Percentiles rank a stretch among this genome's conserved stretches.
These are phyloP conservation scores for Erythrocercus mccallii DNA, from an alignment of 2,113 vertebrate species.

Conservation along the genomic window DNA sequence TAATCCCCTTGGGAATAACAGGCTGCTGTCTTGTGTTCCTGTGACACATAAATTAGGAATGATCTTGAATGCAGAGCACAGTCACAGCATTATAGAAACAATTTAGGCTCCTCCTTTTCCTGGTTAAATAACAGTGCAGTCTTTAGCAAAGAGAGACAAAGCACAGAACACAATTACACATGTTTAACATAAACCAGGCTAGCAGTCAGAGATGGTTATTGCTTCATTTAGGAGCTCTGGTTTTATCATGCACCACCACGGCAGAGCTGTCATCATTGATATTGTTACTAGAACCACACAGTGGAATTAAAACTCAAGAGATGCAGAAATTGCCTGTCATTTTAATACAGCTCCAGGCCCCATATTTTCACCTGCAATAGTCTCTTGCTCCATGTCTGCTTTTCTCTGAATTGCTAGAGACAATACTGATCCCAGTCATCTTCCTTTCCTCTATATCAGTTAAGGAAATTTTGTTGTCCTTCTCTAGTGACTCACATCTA, in stretches of 20 bases:
- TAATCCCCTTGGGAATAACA: conserved; percentile 20
- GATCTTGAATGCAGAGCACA: conserved; percentile 22
- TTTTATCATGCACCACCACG: background rate
- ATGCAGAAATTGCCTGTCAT: conserved; percentile 6
- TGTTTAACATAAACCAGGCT: background rate
- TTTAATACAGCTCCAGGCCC: background rate
- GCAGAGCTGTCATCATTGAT: background rate
- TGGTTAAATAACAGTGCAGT: background rate
- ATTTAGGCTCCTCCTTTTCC: conserved; percentile 1
- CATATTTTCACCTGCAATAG: background rate
- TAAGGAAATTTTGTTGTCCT: conserved; percentile 3
- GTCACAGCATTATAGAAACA: conserved; percentile 5
- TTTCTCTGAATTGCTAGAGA: background rate
- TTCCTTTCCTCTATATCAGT: background rate
- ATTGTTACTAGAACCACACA: background rate
- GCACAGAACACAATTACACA: background rate
- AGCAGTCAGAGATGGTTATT: background rate
- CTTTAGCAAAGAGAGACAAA: conserved; percentile 18
- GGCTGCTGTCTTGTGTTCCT: conserved; percentile 19
- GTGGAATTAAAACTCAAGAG: background rate
- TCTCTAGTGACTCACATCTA: background rate
- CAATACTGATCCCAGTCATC: background rate
- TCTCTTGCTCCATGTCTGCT: background rate
- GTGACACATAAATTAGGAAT: background rate
- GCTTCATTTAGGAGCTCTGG: background rate